These are phyloP conservation scores for Epizoanthus scotinus DNA, from an alignment of 92 coral and sea anemone species.

Conservation along the genomic window DNA sequence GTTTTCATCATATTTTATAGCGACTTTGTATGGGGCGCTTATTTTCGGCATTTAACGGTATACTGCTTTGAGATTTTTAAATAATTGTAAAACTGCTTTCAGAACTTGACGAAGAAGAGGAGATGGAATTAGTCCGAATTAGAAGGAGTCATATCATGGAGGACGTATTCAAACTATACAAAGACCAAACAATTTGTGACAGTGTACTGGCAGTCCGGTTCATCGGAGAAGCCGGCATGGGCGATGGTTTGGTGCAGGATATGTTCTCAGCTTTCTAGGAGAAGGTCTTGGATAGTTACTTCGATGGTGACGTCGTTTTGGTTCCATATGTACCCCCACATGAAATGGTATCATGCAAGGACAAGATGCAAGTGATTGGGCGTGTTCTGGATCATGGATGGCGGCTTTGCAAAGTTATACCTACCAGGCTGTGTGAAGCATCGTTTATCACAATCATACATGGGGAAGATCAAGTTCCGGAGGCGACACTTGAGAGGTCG, in stretches of 20 bases:
- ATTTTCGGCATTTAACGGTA: no score
- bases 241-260: slow-evolving; percentile 32
- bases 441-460: slow-evolving; percentile 47
- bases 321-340: slow-evolving; percentile 44
- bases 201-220: slow-evolving; percentile 29
- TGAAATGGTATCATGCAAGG: slow-evolving; percentile 12
- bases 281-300: slow-evolving; percentile 30
- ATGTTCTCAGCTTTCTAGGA: slow-evolving; percentile 40
- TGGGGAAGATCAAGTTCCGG: slow-evolving; percentile 50
- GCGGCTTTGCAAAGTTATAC: slow-evolving; percentile 40
- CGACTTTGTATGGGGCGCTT: no score
- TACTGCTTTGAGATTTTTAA: background rate
- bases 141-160: slow-evolving; percentile 19
- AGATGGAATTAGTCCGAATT: slow-evolving; percentile 16
- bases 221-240: slow-evolving; percentile 32
- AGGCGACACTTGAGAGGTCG: slow-evolving; percentile 43
- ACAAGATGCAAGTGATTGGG: slow-evolving; percentile 28
- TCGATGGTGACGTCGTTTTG: slow-evolving; percentile 36
- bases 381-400: slow-evolving; percentile 52
- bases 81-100: background rate
- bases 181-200: slow-evolving; percentile 20
- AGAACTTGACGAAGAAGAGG: slow-evolving; percentile 13
- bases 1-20: no score
- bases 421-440: slow-evolving; percentile 60
- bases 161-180: slow-evolving; percentile 19